Conservation (phyloP, 2,797 vertebrate species). For the Leptodon cayanensis region DNA sequence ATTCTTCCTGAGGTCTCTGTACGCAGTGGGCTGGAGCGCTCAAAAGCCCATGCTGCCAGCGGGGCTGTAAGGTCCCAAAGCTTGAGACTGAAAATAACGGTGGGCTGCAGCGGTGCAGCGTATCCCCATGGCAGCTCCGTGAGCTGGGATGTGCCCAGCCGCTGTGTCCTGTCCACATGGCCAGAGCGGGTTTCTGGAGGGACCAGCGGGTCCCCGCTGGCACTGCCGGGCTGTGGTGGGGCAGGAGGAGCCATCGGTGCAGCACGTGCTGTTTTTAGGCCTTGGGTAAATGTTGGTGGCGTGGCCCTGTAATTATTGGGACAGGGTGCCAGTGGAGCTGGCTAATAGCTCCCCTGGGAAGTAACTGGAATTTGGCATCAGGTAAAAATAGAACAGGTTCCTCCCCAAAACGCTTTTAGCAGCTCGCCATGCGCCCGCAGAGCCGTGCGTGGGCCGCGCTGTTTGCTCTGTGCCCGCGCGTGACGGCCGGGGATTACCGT, state of each 20-base stretch:
- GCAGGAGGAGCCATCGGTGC: background rate
- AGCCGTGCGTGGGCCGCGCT: rapidly evolving
- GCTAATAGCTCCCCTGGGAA: background rate
- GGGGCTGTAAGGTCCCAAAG: background rate
- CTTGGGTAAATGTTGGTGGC: background rate
- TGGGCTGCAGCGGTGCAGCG: rapidly evolving
- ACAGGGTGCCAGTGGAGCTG: background rate
- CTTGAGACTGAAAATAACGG: background rate
- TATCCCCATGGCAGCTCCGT: background rate
- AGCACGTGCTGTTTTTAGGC: slow-evolving; percentile 9
- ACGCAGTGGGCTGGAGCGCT: background rate
- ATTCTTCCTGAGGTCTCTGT: background rate
- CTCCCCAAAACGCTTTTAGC: background rate
- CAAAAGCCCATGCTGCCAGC: background rate
- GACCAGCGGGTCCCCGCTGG: rapidly evolving
- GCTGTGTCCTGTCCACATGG: rapidly evolving
- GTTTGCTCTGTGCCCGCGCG: background rate
- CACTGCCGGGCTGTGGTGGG: background rate
- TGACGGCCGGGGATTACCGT: background rate
- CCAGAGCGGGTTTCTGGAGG: background rate
- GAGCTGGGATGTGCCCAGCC: background rate
- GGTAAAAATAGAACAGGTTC: slow-evolving; percentile 38
- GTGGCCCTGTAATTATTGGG: background rate
- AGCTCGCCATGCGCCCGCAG: background rate
- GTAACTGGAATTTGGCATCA: background rate